phyloP scores from a whole-genome alignment of 2,888 invertebrate species.

The Spilosoma lubricipeda region DNA sequence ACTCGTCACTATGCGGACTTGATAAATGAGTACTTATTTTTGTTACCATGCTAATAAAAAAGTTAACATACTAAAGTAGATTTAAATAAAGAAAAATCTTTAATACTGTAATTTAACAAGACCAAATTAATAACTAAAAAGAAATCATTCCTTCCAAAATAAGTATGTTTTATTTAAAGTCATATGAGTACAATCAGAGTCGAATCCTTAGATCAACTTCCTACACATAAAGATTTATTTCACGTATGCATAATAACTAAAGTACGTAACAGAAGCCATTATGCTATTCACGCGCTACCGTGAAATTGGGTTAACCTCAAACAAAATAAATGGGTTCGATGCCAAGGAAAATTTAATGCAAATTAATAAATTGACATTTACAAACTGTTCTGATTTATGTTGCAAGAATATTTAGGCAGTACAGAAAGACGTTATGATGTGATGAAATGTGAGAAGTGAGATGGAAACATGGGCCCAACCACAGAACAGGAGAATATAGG shows the following conservation, averaged over 20 bases:
- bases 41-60: too few species aligned
- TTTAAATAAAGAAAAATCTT: too few species aligned
- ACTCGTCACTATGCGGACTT: too few species aligned
- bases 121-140: background rate
- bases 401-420: background rate
- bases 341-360: slow-evolving; percentile 57
- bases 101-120: too few species aligned
- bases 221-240: slow-evolving; percentile 2
- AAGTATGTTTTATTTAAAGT: background rate
- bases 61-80: too few species aligned
- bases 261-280: slow-evolving; percentile 27
- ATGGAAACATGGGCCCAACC: too few species aligned
- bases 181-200: background rate
- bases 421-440: background rate
- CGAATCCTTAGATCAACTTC: background rate
- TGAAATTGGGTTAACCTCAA: slow-evolving; percentile 75
- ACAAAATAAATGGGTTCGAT: slow-evolving; percentile 65
- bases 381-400: slow-evolving; percentile 39
- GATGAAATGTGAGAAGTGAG: too few species aligned
- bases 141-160: background rate
- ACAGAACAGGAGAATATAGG: too few species aligned
- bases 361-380: slow-evolving; percentile 56
- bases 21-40: too few species aligned
- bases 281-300: slow-evolving; percentile 50
- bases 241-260: slow-evolving; percentile 17